Conservation (phyloP, 1,140 invertebrate genomes). For the Apis cerana region DNA sequence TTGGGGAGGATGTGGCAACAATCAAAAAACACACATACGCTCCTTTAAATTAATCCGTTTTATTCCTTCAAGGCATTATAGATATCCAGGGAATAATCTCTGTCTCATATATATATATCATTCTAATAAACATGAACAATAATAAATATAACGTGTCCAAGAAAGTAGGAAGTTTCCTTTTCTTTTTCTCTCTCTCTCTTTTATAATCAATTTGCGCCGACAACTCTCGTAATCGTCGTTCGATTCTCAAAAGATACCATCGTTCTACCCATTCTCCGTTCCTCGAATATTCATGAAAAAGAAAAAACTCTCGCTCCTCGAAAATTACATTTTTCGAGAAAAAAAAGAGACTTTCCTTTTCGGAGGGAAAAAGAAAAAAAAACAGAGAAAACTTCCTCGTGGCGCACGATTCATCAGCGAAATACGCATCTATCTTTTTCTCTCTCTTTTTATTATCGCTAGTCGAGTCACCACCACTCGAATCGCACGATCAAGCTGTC, state of each 20-base stretch:
- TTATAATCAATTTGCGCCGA: constrained; percentile 78
- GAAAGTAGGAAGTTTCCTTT: constrained; percentile 74
- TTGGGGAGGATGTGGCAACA: neutral
- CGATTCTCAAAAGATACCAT: constrained; percentile 61
- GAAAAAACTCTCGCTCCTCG: neutral
- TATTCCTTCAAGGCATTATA: constrained; percentile 75
- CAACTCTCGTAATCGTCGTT: constrained; percentile 63
- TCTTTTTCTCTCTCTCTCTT: constrained; percentile 54
- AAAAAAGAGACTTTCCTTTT: neutral
- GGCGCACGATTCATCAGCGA: constrained; percentile 50
- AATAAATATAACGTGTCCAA: constrained; percentile 80
- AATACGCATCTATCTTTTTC: constrained; percentile 19
- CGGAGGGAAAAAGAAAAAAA: neutral
- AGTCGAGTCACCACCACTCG: constrained; percentile 44
- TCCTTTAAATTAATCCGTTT: constrained; percentile 78
- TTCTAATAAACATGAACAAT: constrained; percentile 82
- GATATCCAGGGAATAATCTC: constrained; percentile 79
- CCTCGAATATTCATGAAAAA: neutral
- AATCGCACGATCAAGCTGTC: constrained; percentile 52
- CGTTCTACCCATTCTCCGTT: neutral
- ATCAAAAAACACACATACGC: constrained; percentile 22
- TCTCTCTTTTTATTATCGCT: constrained; percentile 56
- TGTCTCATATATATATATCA: constrained; percentile 78
- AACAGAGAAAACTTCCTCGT: neutral
- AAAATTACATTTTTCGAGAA: neutral